A percentile compares a stretch with the other conserved stretches of the same genome.
These are phyloP conservation scores for Neocloeon triangulifer DNA, from an alignment of 1,140 invertebrate genomes.

Conservation along the genomic window DNA sequence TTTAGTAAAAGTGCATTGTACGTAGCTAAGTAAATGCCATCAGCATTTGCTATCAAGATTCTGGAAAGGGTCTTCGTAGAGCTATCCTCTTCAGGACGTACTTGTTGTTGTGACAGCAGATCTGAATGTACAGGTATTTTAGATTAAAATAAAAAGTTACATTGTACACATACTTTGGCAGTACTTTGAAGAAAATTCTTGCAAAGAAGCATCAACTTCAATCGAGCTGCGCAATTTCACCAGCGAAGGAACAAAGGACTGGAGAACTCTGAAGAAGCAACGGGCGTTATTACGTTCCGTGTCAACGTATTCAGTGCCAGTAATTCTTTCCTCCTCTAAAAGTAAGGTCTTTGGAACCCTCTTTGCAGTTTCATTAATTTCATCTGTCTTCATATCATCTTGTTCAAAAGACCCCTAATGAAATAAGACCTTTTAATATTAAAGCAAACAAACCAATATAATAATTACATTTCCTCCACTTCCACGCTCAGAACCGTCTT, in stretches of 20 bases:
- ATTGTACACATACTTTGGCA: slow-evolving; percentile 41
- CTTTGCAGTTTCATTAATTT: slow-evolving; percentile 26
- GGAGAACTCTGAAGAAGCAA: slow-evolving; percentile 48
- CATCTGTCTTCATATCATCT: slow-evolving; percentile 24
- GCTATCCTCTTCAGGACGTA: slow-evolving; percentile 8
- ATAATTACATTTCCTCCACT: slow-evolving; percentile 2
- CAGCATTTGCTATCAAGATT: slow-evolving; percentile 72
- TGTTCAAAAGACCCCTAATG: too few species aligned
- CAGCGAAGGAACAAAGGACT: slow-evolving; percentile 43
- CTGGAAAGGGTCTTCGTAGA: slow-evolving; percentile 15
- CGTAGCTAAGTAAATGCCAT: slow-evolving; percentile 79
- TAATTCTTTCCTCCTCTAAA: too few species aligned
- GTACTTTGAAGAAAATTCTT: slow-evolving; percentile 76
- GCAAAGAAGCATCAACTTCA: slow-evolving; percentile 70
- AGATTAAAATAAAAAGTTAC: slow-evolving; percentile 17
- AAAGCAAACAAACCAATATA: background rate
- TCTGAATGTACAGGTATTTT: slow-evolving; percentile 19
- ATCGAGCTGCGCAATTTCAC: slow-evolving; percentile 45
- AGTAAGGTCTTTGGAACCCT: slow-evolving; percentile 30
- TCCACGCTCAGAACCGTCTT: slow-evolving; percentile 19
- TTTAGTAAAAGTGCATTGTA: slow-evolving; percentile 65
- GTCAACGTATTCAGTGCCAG: slow-evolving; percentile 38
- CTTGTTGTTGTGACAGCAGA: slow-evolving; percentile 20
- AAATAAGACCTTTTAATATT: too few species aligned
- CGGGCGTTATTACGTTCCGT: slow-evolving; percentile 55